Conservation (phyloP, 2,797 vertebrate genomes). For the Oreochromis mossambicus region DNA sequence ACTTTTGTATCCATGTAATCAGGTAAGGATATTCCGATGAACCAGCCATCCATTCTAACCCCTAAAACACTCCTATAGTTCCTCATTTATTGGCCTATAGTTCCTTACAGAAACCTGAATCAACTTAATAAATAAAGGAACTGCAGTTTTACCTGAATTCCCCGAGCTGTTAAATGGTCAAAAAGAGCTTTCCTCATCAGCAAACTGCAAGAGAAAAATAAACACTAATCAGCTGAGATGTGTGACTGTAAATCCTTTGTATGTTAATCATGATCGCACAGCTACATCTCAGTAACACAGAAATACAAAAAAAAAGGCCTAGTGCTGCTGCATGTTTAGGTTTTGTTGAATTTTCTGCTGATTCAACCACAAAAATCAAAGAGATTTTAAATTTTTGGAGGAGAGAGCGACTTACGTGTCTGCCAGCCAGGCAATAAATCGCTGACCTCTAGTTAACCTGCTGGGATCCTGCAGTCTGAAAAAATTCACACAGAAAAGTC, state of each 20-base stretch:
- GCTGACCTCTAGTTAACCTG: conserved; percentile 82
- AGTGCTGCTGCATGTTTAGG: not conserved
- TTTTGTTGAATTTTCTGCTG: not conserved
- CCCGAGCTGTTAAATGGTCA: conserved; percentile 90
- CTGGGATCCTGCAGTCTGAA: conserved; percentile 83
- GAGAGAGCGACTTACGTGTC: conserved; percentile 81
- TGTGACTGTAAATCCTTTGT: not conserved
- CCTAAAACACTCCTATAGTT: not conserved
- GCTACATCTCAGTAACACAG: not conserved
- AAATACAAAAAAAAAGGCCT: not conserved
- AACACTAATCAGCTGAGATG: not conserved
- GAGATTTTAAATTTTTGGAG: not conserved
- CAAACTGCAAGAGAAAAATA: conserved; percentile 73
- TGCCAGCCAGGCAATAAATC: conserved; percentile 87
- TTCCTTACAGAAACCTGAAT: not conserved
- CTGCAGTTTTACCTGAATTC: conserved; percentile 86
- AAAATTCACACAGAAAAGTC: not conserved
- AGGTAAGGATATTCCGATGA: not conserved
- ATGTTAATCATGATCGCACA: not conserved
- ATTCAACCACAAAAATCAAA: not conserved
- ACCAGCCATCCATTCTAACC: not conserved
- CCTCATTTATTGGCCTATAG: not conserved
- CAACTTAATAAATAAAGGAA: not conserved
- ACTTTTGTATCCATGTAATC: not conserved
- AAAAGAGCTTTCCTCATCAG: conserved; percentile 95